Conservation (phyloP, 2,797 vertebrate genomes). For the Acipenser oxyrinchus region DNA sequence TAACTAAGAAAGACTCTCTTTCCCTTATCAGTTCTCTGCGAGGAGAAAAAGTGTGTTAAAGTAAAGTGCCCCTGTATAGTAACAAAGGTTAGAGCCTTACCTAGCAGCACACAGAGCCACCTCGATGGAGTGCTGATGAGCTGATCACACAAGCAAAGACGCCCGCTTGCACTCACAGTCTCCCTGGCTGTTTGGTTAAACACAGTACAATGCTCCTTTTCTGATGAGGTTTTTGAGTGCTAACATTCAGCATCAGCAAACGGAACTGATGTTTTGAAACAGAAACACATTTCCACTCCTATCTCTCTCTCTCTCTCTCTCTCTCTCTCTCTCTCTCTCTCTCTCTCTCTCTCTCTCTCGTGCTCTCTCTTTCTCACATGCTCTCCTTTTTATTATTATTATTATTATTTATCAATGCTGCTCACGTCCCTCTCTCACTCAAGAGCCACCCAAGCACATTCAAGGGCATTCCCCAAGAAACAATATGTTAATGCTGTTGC, state of each 20-base stretch:
- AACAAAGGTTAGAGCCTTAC: constrained; percentile 29
- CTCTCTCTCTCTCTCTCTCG: constrained; percentile 22
- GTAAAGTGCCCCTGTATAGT: not conserved
- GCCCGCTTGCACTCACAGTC: constrained; percentile 29
- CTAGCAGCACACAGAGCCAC: constrained; percentile 18
- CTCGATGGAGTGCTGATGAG: constrained; percentile 41
- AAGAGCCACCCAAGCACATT: constrained; percentile 46
- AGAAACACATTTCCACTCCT: constrained; percentile 26
- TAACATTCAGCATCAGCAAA: constrained; percentile 27
- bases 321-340: constrained; percentile 8
- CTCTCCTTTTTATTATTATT: no score
- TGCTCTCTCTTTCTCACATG: constrained; percentile 33
- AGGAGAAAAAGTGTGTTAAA: not conserved
- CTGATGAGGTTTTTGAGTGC: constrained; percentile 38
- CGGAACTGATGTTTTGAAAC: constrained; percentile 28
- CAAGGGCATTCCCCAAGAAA: constrained; percentile 74
- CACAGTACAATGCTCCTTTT: constrained; percentile 34
- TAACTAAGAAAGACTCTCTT: not conserved
- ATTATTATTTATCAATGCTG: constrained; percentile 34
- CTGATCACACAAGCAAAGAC: constrained; percentile 26
- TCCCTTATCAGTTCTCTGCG: not conserved
- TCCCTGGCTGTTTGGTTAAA: constrained; percentile 26
- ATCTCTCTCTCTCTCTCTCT: constrained; percentile 22
- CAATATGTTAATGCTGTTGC: constrained; percentile 55
- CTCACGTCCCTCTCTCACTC: constrained; percentile 43